Evolutionary conservation across 2,113 vertebrate species (phyloP), one percentile per base, ranked within the genome.

Genomic region (Triplophysa dalaica): DNA sequence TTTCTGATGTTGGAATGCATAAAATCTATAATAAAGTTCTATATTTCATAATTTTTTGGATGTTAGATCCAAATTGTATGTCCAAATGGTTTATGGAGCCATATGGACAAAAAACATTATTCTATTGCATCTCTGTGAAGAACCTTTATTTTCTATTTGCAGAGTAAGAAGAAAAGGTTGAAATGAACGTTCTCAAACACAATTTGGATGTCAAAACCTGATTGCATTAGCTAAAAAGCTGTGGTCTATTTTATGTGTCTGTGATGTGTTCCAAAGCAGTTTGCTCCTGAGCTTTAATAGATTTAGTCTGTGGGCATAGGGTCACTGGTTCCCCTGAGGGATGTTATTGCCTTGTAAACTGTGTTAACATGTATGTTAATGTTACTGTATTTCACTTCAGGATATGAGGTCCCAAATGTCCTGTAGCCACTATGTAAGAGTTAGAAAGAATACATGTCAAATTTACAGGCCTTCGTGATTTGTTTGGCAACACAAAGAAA

Each of bases 271-370:
- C 67, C 12, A 81, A 43, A 66, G 67, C 61, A 56, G 80, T 52
- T 76, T 81, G 62, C 54, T 79, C 77, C 67, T 54, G 22, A 63
- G 52, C 33, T 54, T 21, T 86, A 84, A 83, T 84, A 73, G 83
- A 70, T 84, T 76, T 83, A 86, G 83, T 70, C 83, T 86, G 85
- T 68, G 78, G 75, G 81, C 1, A 38, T 67, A 29, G 19, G 78
- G 83, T 84, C 85, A 81, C 48, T 67, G 52, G 66, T 74, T 83
- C 83, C 83, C 83, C 33, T 50, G 83, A 75, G 85, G 80, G 78
- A 84, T 65, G 81, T 84, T 86, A 86, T 81, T 86, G 83, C 81
- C 85, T 86, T 82, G 78, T 86, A 86, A 86, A 86, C 85, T 77
- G 76, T 72, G 73, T 73, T 79, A 86, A 83, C 83, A 81, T 79